These are phyloP conservation scores for Spilarctia lutea DNA, from an alignment of 2,888 invertebrate genomes.

Conservation along the genomic window DNA sequence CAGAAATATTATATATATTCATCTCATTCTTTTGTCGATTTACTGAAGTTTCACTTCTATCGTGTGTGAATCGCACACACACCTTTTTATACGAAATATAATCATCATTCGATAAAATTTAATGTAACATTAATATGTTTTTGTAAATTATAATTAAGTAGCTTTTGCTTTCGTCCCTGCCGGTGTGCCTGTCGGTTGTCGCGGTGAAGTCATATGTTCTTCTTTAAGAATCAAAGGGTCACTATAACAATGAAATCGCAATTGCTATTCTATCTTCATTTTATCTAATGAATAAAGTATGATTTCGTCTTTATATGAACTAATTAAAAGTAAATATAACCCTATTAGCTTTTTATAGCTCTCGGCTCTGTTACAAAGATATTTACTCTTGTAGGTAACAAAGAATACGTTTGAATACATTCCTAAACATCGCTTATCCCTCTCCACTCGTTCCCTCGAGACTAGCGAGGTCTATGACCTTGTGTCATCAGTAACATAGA, in stretches of 20 bases:
- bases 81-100: not conserved
- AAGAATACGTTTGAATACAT: slow-evolving; percentile 15
- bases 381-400: not conserved
- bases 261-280: too few relatives aligned
- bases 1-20: too few relatives aligned
- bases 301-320: not conserved
- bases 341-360: not conserved
- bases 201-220: too few relatives aligned
- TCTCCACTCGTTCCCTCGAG: not conserved
- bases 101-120: not conserved
- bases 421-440: slow-evolving; percentile 14
- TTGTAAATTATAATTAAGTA: too few relatives aligned
- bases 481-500: not conserved
- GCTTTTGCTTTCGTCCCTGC: too few relatives aligned
- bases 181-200: too few relatives aligned
- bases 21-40: too few relatives aligned
- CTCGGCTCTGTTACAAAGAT: not conserved
- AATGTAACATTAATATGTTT: too few relatives aligned
- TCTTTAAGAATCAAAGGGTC: too few relatives aligned
- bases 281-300: not conserved
- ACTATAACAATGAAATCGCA: too few relatives aligned
- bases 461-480: not conserved
- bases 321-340: not conserved
- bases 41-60: too few relatives aligned
- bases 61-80: too few relatives aligned